Percentiles rank a stretch among this genome's conserved stretches.
phyloP scores from a whole-genome alignment of 2,888 invertebrate genomes.

The Tuta absoluta region DNA sequence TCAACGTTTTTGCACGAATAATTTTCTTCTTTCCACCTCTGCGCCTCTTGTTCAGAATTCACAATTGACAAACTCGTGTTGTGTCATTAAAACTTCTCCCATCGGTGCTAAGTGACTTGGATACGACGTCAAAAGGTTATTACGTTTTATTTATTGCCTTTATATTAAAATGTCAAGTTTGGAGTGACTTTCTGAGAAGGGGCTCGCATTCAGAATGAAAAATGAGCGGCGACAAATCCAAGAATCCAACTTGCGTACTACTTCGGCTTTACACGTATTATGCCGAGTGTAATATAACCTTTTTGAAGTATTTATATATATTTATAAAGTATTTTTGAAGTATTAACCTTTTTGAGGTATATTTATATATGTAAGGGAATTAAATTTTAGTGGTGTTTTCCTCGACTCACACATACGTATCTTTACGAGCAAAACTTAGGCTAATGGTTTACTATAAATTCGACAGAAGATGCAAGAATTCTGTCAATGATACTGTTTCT shows the following conservation, averaged over 20 bases:
- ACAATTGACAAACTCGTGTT: slow-evolving; percentile 49
- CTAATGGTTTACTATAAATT: no score
- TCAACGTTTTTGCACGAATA: no score
- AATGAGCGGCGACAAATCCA: slow-evolving; percentile 29
- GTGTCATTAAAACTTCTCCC: slow-evolving; percentile 51
- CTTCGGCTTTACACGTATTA: slow-evolving; percentile 2
- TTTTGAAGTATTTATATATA: no score
- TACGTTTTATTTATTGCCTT: slow-evolving; percentile 52
- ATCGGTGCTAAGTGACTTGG: slow-evolving; percentile 50
- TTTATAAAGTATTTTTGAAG: no score
- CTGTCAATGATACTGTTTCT: no score
- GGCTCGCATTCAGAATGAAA: slow-evolving; percentile 35
- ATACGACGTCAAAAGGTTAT: slow-evolving; percentile 47
- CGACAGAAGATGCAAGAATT: no score
- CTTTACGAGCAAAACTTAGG: no score
- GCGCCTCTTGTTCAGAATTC: not conserved
- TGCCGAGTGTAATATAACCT: not conserved
- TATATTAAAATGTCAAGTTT: slow-evolving; percentile 35
- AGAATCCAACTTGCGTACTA: slow-evolving; percentile 14
- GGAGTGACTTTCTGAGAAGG: slow-evolving; percentile 36
- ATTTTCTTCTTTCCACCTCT: not conserved
- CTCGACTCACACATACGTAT: no score
- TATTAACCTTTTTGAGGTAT: no score
- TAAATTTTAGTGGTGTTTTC: no score
- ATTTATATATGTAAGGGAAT: no score